A percentile compares a stretch with the other conserved stretches of the same genome.
phyloP scores from a whole-genome alignment of 2,113 vertebrate genomes.

The Cyanistes caeruleus region DNA sequence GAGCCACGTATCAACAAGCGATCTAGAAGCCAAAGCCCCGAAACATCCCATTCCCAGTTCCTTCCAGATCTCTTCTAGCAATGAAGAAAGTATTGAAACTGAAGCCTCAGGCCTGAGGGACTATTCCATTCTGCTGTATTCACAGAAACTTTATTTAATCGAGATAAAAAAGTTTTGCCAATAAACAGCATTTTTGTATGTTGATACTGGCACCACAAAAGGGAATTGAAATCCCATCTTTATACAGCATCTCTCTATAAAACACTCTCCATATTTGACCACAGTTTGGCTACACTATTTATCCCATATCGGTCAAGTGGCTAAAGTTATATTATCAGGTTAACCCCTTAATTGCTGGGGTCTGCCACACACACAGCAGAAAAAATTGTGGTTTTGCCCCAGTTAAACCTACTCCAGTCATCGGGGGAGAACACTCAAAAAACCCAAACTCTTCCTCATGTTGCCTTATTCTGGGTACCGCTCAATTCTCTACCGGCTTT shows the following conservation, averaged over 20 bases:
- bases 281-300: not conserved
- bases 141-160: not conserved
- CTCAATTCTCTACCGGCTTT: not conserved
- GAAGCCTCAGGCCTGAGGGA: not conserved
- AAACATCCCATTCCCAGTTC: not conserved
- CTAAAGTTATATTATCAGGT: not conserved
- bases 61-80: not conserved
- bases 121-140: not conserved
- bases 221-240: constrained; percentile 22
- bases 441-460: not conserved
- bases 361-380: not conserved
- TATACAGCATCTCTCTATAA: not conserved
- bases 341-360: not conserved
- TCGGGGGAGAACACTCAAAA: not conserved
- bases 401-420: not conserved
- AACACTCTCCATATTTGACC: constrained; percentile 19
- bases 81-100: not conserved
- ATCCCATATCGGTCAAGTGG: not conserved
- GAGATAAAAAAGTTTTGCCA: not conserved
- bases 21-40: not conserved
- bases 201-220: constrained; percentile 21
- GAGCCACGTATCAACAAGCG: not conserved
- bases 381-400: not conserved
- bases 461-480: not conserved
- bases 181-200: not conserved